Percentiles rank a stretch among this genome's conserved stretches.
These are phyloP conservation scores for Notospermus geniculatus DNA, from an alignment of 1,140 invertebrate genomes.

Conservation along the genomic window DNA sequence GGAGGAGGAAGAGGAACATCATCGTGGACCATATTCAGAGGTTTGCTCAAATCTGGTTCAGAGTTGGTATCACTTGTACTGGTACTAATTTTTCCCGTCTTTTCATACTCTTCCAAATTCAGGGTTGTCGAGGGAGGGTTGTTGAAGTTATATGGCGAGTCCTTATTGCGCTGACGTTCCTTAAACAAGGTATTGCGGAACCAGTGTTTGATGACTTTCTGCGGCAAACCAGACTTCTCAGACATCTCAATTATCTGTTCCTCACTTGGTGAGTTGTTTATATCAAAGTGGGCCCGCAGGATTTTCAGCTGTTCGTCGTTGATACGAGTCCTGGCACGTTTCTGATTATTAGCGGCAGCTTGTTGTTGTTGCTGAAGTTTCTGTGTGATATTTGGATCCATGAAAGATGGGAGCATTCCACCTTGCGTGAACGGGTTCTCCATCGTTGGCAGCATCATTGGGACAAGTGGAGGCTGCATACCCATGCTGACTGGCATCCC, in stretches of 20 bases:
- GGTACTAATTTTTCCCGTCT: constrained; percentile 80
- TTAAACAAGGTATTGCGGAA: constrained; percentile 99
- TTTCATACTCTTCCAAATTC: constrained; percentile 94
- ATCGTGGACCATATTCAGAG: neutral
- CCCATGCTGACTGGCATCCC: constrained; percentile 72
- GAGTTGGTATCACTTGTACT: constrained; percentile 4
- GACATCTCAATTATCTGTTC: constrained; percentile 75
- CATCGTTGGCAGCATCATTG: constrained; percentile 80
- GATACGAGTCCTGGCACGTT: constrained; percentile 92
- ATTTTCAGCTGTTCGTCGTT: constrained; percentile 98
- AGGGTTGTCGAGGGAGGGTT: constrained; percentile 96
- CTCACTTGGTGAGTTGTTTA: constrained; percentile 97
- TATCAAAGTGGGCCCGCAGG: constrained; percentile 93
- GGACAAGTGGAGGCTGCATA: constrained; percentile 70
- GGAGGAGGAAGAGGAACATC: neutral
- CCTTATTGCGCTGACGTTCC: constrained; percentile 97
- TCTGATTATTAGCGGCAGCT: constrained; percentile 63
- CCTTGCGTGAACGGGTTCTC: constrained; percentile 33
- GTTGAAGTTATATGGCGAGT: constrained; percentile 99
- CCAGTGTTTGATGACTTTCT: constrained; percentile 99
- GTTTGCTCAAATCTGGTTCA: neutral
- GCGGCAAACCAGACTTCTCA: constrained; percentile 91
- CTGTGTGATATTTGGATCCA: constrained; percentile 40
- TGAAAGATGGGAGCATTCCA: constrained; percentile 37
- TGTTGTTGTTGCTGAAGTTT: constrained; percentile 55